A percentile compares a stretch with the other conserved stretches of the same genome.
phyloP scores from a whole-genome alignment of 2,113 vertebrate species.

The Ochotona curzoniae region DNA sequence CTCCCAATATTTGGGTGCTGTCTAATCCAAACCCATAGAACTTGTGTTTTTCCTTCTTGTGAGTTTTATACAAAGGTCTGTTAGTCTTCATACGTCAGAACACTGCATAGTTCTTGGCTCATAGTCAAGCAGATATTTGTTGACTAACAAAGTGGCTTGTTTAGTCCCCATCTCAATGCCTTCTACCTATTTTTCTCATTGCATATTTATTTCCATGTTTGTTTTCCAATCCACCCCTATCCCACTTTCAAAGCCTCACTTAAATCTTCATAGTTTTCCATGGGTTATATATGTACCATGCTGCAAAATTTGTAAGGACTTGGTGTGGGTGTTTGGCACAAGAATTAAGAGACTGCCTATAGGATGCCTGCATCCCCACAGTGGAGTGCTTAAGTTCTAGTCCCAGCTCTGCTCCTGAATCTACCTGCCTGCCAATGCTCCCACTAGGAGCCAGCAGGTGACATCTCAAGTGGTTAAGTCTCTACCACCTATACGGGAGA shows the following conservation, averaged over 20 bases:
- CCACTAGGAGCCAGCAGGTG: too few species aligned
- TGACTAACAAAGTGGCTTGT: background rate
- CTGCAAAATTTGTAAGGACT: background rate
- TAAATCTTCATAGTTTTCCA: background rate
- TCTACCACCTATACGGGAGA: too few species aligned
- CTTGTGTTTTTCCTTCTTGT: background rate
- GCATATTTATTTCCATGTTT: background rate
- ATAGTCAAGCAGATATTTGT: background rate
- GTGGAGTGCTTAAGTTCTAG: too few species aligned
- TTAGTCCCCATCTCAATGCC: background rate
- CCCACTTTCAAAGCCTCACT: background rate
- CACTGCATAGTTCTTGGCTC: background rate
- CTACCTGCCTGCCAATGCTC: too few species aligned
- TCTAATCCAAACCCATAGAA: background rate
- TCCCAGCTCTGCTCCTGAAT: too few species aligned
- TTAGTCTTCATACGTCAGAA: background rate
- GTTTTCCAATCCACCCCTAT: background rate
- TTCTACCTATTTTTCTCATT: background rate
- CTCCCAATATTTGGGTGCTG: background rate
- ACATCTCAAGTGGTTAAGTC: too few species aligned
- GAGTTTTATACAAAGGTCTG: background rate
- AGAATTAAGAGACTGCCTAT: too few species aligned
- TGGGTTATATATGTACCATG: background rate
- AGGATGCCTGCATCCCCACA: too few species aligned
- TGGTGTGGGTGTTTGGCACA: background rate